These are phyloP conservation scores for Lymantria monacha DNA, from an alignment of 2,888 invertebrate species.

Conservation along the genomic window DNA sequence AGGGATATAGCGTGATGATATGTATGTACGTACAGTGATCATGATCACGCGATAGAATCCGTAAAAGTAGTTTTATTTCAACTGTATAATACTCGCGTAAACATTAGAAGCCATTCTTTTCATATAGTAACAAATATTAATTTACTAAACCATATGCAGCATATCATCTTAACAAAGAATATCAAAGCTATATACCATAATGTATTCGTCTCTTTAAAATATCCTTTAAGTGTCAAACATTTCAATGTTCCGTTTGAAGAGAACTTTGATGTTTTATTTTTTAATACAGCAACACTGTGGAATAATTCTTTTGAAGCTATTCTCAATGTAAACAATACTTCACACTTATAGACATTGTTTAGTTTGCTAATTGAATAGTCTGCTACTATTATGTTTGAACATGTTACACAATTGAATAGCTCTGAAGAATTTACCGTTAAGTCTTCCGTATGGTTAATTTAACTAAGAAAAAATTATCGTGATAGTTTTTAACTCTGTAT, in stretches of 20 bases:
- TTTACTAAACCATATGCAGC: not conserved
- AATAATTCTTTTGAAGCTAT: constrained; percentile 30
- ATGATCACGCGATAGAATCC: too few relatives aligned
- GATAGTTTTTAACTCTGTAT: too few relatives aligned
- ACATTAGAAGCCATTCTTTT: too few relatives aligned
- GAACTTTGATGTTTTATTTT: constrained; percentile 25
- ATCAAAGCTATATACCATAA: not conserved
- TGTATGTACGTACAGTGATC: too few relatives aligned
- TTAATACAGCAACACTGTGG: constrained; percentile 13
- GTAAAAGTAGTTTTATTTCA: too few relatives aligned
- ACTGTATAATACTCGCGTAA: too few relatives aligned
- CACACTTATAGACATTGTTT: constrained; percentile 24
- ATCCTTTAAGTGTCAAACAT: not conserved
- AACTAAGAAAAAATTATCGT: too few relatives aligned
- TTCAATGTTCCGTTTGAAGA: not conserved
- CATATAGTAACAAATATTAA: not conserved
- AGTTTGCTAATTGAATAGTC: constrained; percentile 24
- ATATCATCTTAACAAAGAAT: not conserved
- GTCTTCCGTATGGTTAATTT: not conserved
- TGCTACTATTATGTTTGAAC: not conserved
- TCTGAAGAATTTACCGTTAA: not conserved
- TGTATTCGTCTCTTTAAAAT: not conserved
- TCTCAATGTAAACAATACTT: constrained; percentile 21
- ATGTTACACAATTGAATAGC: not conserved
- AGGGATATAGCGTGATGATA: too few relatives aligned